Base-by-base conservation (phyloP, 1,140 invertebrate species). In the Drosophila grimshawi region DNA sequence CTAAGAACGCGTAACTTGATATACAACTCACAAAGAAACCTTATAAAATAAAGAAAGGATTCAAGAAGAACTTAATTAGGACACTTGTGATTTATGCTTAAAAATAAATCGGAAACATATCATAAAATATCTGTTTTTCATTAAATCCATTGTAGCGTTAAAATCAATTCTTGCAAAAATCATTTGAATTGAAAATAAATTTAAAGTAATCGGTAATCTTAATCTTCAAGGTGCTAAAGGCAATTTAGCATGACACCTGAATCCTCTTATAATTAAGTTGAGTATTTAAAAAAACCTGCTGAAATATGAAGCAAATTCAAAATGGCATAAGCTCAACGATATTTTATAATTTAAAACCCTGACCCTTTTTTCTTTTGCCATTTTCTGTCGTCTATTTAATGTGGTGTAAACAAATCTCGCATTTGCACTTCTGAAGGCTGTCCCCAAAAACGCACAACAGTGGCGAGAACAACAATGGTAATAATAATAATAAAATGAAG, bases 331-430 rank as follows among this genome's bases (percentile, higher is more conserved):
- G 39, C 48, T 59, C 32, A 59, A 68, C 30, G 65, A 67, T 67
- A 59, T 60, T 70, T 64, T 35, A 70, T 65, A 62, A 65, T 64
- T 76, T 70, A 33, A 46, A 57, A 19, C 19, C 19, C 19, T 19
- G 35, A 33, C 30, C 60, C 43, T 63, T 56, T 57, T 64, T 45
- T 49, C n/a, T 64, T 75, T 48, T 69, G 57, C 57, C 69, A 69
- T 74, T 69, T 62, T 43, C 57, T 56, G 61, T 65, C 55, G 55
- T 65, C 43, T 49, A 69, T 69, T 66, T 80, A 83, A 80, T 80
- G 67, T 85, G 80, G 74, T 83, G 80, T 73, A 48, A 88, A 89
- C 74, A 78, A 83, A 88, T 88, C 83, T 88, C 80, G 80, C 77
- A 80, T 83, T 88, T 78, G 78, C 83, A 89, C 80, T 80, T 65